Conservation (phyloP, 2,113 vertebrate genomes). For the Acanthochromis polyacanthus region DNA sequence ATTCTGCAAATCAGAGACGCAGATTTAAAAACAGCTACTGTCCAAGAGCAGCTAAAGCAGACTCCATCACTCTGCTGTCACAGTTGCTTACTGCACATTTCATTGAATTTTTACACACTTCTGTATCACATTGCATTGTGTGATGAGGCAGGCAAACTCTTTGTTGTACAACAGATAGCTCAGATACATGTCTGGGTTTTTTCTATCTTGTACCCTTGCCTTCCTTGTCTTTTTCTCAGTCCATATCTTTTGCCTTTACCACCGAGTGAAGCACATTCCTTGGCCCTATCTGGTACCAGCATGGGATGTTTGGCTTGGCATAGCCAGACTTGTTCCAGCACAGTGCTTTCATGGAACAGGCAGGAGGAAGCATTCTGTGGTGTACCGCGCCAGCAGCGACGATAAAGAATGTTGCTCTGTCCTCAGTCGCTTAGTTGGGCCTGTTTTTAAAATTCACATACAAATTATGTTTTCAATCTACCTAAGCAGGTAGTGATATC, state of each 20-base stretch:
- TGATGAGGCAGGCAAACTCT: constrained; percentile 7
- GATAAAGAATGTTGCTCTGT: constrained; percentile 71
- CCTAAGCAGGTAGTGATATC: not conserved
- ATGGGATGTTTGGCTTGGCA: constrained; percentile 83
- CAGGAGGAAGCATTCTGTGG: constrained; percentile 73
- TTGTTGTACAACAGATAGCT: constrained; percentile 29
- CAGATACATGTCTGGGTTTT: constrained; percentile 15
- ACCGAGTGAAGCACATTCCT: constrained; percentile 79
- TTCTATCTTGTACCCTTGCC: constrained; percentile 11
- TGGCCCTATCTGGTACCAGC: constrained; percentile 84
- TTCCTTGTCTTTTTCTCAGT: constrained; percentile 33
- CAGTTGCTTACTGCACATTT: constrained; percentile 3
- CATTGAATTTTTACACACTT: not conserved
- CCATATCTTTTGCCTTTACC: constrained; percentile 61
- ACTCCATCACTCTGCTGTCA: constrained; percentile 1
- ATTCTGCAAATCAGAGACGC: constrained; percentile 26
- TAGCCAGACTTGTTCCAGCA: constrained; percentile 74
- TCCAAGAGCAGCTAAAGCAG: not conserved
- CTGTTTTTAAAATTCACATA: constrained; percentile 39
- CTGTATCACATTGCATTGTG: not conserved
- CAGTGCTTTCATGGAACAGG: constrained; percentile 76
- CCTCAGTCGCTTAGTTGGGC: constrained; percentile 44
- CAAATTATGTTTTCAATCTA: constrained; percentile 8
- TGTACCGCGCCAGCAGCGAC: constrained; percentile 60
- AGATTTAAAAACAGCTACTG: not conserved